Evolutionary conservation across 2,797 vertebrate genomes (phyloP).

Genomic region (Oryzias sinensis): DNA sequence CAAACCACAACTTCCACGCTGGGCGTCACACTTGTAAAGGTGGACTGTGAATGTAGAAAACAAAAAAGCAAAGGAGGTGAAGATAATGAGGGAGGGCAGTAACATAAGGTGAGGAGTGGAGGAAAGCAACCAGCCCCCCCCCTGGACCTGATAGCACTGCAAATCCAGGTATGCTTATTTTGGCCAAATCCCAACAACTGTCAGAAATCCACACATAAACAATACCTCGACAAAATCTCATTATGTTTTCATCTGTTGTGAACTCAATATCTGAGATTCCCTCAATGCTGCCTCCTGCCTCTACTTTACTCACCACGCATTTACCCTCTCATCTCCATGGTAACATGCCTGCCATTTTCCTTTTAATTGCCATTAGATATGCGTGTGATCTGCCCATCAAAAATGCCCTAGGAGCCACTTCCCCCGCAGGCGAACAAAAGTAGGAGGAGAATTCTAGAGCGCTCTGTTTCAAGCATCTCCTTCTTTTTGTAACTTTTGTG

Average conservation of each 20-base stretch:
- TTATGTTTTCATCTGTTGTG: constrained; percentile 45
- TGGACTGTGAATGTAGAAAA: constrained; percentile 81
- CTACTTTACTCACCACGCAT: constrained; percentile 42
- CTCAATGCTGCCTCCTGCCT: constrained; percentile 35
- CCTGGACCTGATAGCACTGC: constrained; percentile 11
- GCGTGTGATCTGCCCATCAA: constrained; percentile 72
- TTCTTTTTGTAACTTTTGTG: constrained; percentile 33
- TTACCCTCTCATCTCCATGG: constrained; percentile 72
- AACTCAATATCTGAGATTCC: constrained; percentile 27
- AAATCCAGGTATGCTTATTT: constrained; percentile 27
- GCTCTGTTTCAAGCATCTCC: constrained; percentile 29
- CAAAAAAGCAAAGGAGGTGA: neutral
- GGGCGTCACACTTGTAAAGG: constrained; percentile 95
- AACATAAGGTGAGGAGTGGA: neutral
- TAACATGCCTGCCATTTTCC: constrained; percentile 71
- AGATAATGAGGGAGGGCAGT: neutral
- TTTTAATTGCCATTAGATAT: constrained; percentile 77
- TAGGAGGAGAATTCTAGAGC: constrained; percentile 12
- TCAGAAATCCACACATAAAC: constrained; percentile 25
- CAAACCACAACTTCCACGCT: constrained; percentile 92
- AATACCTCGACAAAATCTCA: constrained; percentile 23
- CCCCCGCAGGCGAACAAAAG: constrained; percentile 40
- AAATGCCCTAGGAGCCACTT: constrained; percentile 43
- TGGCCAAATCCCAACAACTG: constrained; percentile 16
- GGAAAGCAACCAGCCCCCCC: constrained; percentile 19